A percentile compares a stretch with the other conserved stretches of the same genome.
phyloP scores from a whole-genome alignment of 1,140 invertebrate species.

The Micrasema longulum region DNA sequence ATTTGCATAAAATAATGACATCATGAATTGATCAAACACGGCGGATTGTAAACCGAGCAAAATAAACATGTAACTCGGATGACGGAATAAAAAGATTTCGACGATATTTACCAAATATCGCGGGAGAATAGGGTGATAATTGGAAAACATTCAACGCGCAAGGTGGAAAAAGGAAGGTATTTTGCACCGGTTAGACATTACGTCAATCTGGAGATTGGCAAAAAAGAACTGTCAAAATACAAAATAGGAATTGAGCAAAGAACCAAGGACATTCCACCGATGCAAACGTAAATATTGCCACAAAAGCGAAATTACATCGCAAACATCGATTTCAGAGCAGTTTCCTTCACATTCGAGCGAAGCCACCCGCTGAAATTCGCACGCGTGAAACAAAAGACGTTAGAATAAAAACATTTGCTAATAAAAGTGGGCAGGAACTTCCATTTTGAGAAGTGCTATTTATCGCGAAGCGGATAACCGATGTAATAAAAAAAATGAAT shows the following conservation, averaged over 20 bases:
- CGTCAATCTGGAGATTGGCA: slow-evolving; percentile 41
- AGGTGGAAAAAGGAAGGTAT: slow-evolving; percentile 41
- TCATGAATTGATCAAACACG: slow-evolving; percentile 45
- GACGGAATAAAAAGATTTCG: neutral
- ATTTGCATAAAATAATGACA: slow-evolving; percentile 44
- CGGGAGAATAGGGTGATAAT: slow-evolving; percentile 9
- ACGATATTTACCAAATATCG: slow-evolving; percentile 5
- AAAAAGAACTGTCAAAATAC: slow-evolving; percentile 43
- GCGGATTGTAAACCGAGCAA: slow-evolving; percentile 9
- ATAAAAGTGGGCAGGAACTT: slow-evolving; percentile 46
- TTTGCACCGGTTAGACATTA: slow-evolving; percentile 39
- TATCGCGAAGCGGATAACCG: neutral
- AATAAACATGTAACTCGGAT: slow-evolving; percentile 13
- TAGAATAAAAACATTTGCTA: slow-evolving; percentile 43
- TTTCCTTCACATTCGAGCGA: slow-evolving; percentile 7
- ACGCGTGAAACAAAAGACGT: slow-evolving; percentile 37
- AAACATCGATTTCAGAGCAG: neutral
- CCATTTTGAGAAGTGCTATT: slow-evolving; percentile 41
- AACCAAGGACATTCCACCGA: slow-evolving; percentile 42
- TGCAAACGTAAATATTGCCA: slow-evolving; percentile 38
- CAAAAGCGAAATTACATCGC: slow-evolving; percentile 15
- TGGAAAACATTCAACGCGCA: slow-evolving; percentile 10
- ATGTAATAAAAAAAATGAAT: slow-evolving; percentile 5
- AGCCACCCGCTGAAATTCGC: slow-evolving; percentile 19
- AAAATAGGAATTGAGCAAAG: slow-evolving; percentile 28